Conservation (phyloP, 2,888 invertebrate genomes). For the Zygogramma bicolorata region DNA sequence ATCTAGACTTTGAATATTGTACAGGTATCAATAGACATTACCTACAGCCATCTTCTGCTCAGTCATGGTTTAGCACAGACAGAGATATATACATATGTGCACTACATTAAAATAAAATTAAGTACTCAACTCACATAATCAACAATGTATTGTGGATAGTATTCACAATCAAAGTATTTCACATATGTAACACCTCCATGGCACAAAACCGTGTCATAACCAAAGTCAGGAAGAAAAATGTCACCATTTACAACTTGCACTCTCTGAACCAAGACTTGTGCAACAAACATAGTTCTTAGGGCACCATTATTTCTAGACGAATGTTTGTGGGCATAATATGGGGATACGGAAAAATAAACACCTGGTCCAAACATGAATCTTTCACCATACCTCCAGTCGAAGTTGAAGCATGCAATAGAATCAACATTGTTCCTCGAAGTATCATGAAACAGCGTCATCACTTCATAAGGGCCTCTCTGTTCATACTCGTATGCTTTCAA, state of each 20-base stretch:
- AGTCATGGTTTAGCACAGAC: not conserved
- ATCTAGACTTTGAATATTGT: not conserved
- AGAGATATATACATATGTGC: not conserved
- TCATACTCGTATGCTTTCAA: conserved; percentile 54
- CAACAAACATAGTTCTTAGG: conserved; percentile 58
- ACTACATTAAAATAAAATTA: not conserved
- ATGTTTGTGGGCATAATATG: conserved; percentile 53
- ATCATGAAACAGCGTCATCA: conserved; percentile 53
- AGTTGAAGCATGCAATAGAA: conserved; percentile 55
- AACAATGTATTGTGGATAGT: conserved; percentile 60
- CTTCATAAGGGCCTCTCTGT: conserved; percentile 34
- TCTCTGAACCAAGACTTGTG: conserved; percentile 56
- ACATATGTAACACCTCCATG: conserved; percentile 56
- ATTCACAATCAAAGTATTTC: conserved; percentile 62
- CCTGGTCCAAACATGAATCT: conserved; percentile 57
- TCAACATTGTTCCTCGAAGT: conserved; percentile 50
- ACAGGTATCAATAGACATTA: not conserved
- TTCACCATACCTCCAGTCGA: conserved; percentile 57
- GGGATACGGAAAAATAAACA: conserved; percentile 57
- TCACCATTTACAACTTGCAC: conserved; percentile 35
- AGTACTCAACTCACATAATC: conserved; percentile 45
- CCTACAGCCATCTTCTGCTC: not conserved
- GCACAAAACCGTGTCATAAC: conserved; percentile 58
- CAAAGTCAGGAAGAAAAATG: conserved; percentile 50
- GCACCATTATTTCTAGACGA: conserved; percentile 48